Base-by-base conservation (phyloP, 2,888 invertebrate genomes). In the Apodemia hepburni region DNA sequence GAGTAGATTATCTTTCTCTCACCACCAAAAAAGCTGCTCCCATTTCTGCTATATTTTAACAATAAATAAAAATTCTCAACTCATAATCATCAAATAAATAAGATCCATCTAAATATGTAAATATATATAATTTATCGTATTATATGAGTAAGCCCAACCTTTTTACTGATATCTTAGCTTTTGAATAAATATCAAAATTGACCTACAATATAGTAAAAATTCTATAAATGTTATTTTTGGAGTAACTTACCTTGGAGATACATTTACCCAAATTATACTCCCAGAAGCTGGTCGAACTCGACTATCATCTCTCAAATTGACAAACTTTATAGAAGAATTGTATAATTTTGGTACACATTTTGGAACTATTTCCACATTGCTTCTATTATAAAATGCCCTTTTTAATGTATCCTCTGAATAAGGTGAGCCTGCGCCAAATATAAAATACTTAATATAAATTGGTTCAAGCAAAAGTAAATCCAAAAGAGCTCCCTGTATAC, bases 401-500 rank as follows among this genome's bases (percentile, higher is more conserved):
- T 92, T 76, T 75, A 96, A 80, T 0, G 94, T 89, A 15, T 92
- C 87, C 58, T 89, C 71, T 59, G 93, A 93, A 78, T 93, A 96
- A 8, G 95, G 94, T 42, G 93, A 92, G 27, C 88, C 92, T 65
- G 93, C 94, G 61, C 95, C 95, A 77, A 98, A 93, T 62, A 94
- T 94, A 65, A 97, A 92, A 61, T 94, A 93, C 62, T 92, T 84
- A 0, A 98, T 85, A 78, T 94, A 94, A 74, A 98, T 93, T 12
- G 96, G 95, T 64, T 90, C 75, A 4, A 87, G 75, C 27, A 98
- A 80, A 33, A 98, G 79, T 66, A 94, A 81, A 67, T 94, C 94
- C 59, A 98, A 78, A 4, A 98, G 84, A 4, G 96, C 94, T 4
- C 98, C 98, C 89, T 97, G 98, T 33, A 97, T 78, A 0, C 98